These are phyloP conservation scores for Margarornis squamiger DNA, from an alignment of 2,797 vertebrate genomes.

Conservation along the genomic window DNA sequence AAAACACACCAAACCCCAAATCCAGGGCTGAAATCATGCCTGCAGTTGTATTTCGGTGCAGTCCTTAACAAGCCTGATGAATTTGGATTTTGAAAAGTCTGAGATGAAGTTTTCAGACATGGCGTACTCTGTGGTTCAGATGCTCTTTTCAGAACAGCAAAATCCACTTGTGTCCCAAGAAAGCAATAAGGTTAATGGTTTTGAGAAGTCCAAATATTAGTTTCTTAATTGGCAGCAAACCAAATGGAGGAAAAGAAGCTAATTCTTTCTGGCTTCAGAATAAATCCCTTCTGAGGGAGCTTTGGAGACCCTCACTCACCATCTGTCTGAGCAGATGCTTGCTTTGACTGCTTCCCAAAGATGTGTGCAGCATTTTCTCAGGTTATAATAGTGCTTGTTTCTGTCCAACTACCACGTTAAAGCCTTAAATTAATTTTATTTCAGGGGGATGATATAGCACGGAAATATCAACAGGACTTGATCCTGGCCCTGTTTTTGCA, in stretches of 20 bases:
- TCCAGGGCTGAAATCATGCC: not conserved
- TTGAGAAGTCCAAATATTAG: not conserved
- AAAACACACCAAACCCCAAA: not conserved
- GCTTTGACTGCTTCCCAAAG: not conserved
- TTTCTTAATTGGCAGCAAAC: slow-evolving; percentile 11
- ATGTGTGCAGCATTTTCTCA: not conserved
- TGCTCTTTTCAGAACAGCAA: not conserved
- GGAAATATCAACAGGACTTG: not conserved
- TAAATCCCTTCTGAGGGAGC: not conserved
- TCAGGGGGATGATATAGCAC: not conserved
- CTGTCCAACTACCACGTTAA: not conserved
- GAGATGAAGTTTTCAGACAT: not conserved
- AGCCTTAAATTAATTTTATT: not conserved
- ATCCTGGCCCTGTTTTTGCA: not conserved
- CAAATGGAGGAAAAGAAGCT: not conserved
- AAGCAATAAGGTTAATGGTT: not conserved
- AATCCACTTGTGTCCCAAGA: not conserved
- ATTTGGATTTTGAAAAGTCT: not conserved
- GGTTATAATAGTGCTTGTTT: not conserved
- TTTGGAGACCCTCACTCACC: slow-evolving; percentile 11
- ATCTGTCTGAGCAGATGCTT: slow-evolving; percentile 46
- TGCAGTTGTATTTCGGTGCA: not conserved
- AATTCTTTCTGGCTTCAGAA: not conserved
- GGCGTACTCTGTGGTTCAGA: not conserved
- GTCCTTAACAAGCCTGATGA: not conserved